Conservation (phyloP, 2,888 invertebrate genomes). For the Melieria omissa region DNA sequence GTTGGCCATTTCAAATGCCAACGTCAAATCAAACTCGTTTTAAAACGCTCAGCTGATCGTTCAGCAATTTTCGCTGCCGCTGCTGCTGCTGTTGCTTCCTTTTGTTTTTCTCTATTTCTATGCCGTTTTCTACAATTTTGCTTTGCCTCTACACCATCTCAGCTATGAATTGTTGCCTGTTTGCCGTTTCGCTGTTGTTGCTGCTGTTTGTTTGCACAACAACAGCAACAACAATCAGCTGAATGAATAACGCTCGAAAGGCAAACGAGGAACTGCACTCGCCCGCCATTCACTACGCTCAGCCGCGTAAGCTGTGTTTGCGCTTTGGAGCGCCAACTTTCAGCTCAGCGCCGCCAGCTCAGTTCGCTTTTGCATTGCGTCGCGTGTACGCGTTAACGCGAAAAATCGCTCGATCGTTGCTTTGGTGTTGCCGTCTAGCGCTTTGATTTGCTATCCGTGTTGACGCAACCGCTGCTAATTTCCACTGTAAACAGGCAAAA, state of each 20-base stretch:
- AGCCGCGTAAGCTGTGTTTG: neutral
- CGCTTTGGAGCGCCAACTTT: neutral
- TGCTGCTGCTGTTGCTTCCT: too few relatives aligned
- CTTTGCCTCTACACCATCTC: too few relatives aligned
- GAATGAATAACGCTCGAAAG: neutral
- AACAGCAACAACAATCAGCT: neutral
- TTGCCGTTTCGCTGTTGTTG: too few relatives aligned
- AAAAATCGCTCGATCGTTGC: slow-evolving; percentile 21
- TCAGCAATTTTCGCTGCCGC: neutral
- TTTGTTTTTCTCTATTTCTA: too few relatives aligned
- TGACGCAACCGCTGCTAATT: neutral
- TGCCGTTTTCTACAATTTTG: too few relatives aligned
- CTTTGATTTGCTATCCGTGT: too few relatives aligned
- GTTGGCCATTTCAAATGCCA: neutral
- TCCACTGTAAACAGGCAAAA: too few relatives aligned
- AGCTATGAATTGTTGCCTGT: too few relatives aligned
- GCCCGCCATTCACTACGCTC: slow-evolving; percentile 9
- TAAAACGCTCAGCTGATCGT: slow-evolving; percentile 37
- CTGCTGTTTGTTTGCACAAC: neutral
- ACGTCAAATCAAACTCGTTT: slow-evolving; percentile 31
- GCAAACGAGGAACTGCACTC: neutral
- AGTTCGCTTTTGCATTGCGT: slow-evolving; percentile 31
- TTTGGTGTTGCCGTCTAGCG: neutral
- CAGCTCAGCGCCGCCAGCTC: slow-evolving; percentile 19
- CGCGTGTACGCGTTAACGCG: slow-evolving; percentile 23